Percentiles rank a stretch among this genome's conserved stretches.
Evolutionary conservation across 2,888 invertebrate species (phyloP).

Genomic region (Coenonympha arcania): DNA sequence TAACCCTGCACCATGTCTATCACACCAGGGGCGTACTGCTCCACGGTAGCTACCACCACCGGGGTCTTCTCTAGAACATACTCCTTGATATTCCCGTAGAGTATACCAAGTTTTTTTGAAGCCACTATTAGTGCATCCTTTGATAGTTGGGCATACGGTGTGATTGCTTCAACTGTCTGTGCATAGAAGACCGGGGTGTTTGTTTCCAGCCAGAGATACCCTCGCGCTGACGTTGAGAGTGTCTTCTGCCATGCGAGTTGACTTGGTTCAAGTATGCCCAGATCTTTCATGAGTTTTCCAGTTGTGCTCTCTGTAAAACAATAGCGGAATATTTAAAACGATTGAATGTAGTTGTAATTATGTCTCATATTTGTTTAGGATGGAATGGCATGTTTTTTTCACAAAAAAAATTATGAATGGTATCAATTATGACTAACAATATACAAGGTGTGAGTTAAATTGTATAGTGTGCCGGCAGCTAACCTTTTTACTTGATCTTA

Average conservation of each 20-base stretch:
- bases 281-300: conserved; percentile 77
- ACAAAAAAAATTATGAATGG: too few species aligned
- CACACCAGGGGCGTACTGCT: conserved; percentile 82
- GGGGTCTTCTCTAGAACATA: conserved; percentile 70
- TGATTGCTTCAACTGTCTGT: conserved; percentile 67
- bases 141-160: conserved; percentile 77
- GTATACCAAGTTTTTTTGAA: conserved; percentile 66
- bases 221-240: conserved; percentile 75
- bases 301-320: conserved; percentile 76
- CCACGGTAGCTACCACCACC: conserved; percentile 67
- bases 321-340: too few species aligned
- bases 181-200: conserved; percentile 80
- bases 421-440: too few species aligned
- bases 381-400: too few species aligned
- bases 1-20: conserved; percentile 75
- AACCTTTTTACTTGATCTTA: too few species aligned
- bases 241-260: conserved; percentile 77
- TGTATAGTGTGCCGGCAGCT: too few species aligned
- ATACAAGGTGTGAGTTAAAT: too few species aligned
- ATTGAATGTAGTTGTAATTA: too few species aligned
- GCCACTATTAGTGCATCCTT: conserved; percentile 73
- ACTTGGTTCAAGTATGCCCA: conserved; percentile 77
- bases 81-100: conserved; percentile 65
- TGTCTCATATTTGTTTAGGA: too few species aligned
- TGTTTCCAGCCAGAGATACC: conserved; percentile 79